These are phyloP conservation scores for Ophion costatus DNA, from an alignment of 2,888 invertebrate species.

Conservation along the genomic window DNA sequence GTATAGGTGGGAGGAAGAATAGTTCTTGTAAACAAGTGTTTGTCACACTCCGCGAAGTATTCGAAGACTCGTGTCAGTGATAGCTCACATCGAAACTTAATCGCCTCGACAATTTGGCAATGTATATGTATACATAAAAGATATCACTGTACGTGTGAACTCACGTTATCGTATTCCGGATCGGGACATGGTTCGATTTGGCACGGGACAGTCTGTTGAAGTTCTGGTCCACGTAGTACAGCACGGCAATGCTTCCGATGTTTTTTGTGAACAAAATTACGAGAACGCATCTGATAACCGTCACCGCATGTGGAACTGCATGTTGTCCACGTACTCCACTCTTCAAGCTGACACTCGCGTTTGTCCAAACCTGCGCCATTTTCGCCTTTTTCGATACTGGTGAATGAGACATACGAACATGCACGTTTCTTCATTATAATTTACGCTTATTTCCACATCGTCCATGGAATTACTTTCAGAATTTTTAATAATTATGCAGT, in stretches of 20 bases:
- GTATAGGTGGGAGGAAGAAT: not conserved
- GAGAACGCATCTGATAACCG: slow-evolving; percentile 91
- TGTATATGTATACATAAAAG: not conserved
- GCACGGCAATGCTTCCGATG: slow-evolving; percentile 76
- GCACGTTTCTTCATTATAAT: not conserved
- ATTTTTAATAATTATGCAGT: too few species aligned
- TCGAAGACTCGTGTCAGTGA: too few species aligned
- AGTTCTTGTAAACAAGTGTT: too few species aligned
- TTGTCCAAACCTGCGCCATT: slow-evolving; percentile 68
- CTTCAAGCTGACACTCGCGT: slow-evolving; percentile 88
- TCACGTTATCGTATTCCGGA: slow-evolving; percentile 83
- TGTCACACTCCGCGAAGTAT: too few species aligned
- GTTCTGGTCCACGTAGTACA: slow-evolving; percentile 65
- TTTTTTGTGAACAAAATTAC: slow-evolving; percentile 87
- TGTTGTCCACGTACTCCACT: slow-evolving; percentile 91
- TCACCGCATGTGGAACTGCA: slow-evolving; percentile 95
- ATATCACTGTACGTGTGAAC: slow-evolving; percentile 5
- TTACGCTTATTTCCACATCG: not conserved
- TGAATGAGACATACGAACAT: slow-evolving; percentile 14
- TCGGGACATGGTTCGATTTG: slow-evolving; percentile 74
- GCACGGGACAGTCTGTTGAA: slow-evolving; percentile 78
- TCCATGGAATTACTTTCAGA: too few species aligned
- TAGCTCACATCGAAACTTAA: too few species aligned
- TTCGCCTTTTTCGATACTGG: slow-evolving; percentile 60
- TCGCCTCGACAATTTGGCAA: too few species aligned